These are phyloP conservation scores for Bradypodion ventrale DNA, from an alignment of 2,797 vertebrate species.

Conservation along the genomic window DNA sequence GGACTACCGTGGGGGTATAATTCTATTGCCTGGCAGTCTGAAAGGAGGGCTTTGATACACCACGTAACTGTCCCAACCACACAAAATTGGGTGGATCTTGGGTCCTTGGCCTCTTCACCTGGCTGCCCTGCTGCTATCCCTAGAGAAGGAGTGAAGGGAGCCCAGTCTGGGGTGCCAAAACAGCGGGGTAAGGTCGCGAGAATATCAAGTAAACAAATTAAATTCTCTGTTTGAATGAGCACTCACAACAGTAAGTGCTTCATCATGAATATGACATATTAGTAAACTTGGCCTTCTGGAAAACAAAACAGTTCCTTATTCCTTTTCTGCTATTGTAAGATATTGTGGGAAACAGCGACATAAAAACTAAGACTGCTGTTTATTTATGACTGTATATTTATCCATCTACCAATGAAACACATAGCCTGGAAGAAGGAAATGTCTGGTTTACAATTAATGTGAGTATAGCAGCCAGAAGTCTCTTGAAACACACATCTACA, in stretches of 20 bases:
- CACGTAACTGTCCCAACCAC: no score
- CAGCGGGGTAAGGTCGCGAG: no score
- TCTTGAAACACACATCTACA: constrained; percentile 50
- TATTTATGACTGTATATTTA: constrained; percentile 55
- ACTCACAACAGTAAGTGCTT: not conserved
- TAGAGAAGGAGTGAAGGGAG: no score
- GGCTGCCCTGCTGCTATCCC: no score
- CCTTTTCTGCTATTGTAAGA: constrained; percentile 47
- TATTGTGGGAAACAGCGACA: constrained; percentile 58
- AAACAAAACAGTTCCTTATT: constrained; percentile 46
- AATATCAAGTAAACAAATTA: constrained; percentile 19
- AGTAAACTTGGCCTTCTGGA: constrained; percentile 50
- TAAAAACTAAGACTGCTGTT: constrained; percentile 44
- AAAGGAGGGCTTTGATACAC: no score
- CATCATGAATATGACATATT: constrained; percentile 34
- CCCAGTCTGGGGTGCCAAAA: no score
- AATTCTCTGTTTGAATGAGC: constrained; percentile 20
- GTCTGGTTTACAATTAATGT: constrained; percentile 62
- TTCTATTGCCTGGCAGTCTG: no score
- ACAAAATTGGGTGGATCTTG: no score
- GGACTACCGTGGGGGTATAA: no score
- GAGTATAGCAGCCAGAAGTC: constrained; percentile 49
- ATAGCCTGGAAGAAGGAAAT: constrained; percentile 69
- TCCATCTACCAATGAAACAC: constrained; percentile 57
- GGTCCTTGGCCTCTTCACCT: no score